Conservation (phyloP, 2,113 vertebrate genomes). For the Proteles cristata region DNA sequence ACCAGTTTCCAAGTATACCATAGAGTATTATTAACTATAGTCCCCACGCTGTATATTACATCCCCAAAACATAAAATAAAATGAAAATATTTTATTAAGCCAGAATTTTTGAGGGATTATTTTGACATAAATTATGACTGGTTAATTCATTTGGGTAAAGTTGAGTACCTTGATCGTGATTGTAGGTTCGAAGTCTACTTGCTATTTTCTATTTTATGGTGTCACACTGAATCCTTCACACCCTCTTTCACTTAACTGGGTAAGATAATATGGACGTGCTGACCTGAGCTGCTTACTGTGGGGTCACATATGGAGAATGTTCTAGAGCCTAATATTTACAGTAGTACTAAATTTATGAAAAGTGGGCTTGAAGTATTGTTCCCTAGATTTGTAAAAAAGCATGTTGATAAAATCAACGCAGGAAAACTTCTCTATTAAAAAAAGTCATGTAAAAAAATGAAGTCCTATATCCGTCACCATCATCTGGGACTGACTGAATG, state of each 20-base stretch:
- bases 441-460: background rate
- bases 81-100: background rate
- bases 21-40: background rate
- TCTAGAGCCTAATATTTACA: background rate
- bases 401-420: slow-evolving; percentile 33
- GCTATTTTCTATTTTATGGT: slow-evolving; percentile 6
- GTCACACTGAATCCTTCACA: background rate
- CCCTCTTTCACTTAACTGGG: background rate
- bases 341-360: slow-evolving; percentile 26
- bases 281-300: background rate
- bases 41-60: background rate
- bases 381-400: background rate
- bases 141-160: slow-evolving; percentile 39
- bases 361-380: background rate
- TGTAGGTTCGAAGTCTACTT: background rate
- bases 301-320: background rate
- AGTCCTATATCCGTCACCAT: background rate
- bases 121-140: background rate
- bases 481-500: background rate
- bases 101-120: slow-evolving; percentile 39
- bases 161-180: background rate
- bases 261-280: background rate
- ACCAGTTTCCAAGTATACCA: background rate
- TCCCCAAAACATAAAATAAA: background rate
- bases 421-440: background rate